These are phyloP conservation scores for Eucera pruinosa DNA, from an alignment of 2,888 invertebrate species.

Conservation along the genomic window DNA sequence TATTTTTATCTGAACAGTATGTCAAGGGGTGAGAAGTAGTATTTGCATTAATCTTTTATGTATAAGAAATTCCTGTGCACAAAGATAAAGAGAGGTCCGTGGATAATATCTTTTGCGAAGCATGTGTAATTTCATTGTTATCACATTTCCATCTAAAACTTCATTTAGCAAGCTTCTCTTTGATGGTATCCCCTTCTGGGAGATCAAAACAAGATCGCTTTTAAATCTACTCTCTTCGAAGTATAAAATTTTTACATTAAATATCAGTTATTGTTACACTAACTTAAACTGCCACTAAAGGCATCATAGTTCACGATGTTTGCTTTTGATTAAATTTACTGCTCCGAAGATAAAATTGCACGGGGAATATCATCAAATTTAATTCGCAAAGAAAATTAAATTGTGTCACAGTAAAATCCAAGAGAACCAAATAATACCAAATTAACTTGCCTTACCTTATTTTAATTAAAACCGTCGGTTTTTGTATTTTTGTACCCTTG, in stretches of 20 bases:
- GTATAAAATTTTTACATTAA: not conserved
- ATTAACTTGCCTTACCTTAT: too few species aligned
- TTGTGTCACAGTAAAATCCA: not conserved
- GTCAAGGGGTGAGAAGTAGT: not conserved
- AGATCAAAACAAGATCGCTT: slow-evolving; percentile 14
- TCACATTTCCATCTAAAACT: slow-evolving; percentile 4
- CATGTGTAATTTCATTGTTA: slow-evolving; percentile 4
- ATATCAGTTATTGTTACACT: slow-evolving; percentile 12
- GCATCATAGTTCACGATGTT: not conserved
- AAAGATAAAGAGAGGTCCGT: not conserved
- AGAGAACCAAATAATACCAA: not conserved
- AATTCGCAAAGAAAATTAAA: not conserved
- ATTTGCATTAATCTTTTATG: not conserved
- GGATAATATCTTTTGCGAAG: slow-evolving; percentile 1
- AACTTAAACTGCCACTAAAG: not conserved
- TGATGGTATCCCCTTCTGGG: not conserved
- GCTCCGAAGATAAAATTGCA: not conserved
- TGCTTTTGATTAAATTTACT: slow-evolving; percentile 9
- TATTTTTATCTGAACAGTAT: too few species aligned
- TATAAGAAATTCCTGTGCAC: not conserved
- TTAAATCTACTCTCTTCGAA: not conserved
- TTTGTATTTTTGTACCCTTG: too few species aligned
- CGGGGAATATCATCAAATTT: not conserved
- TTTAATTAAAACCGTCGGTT: too few species aligned
- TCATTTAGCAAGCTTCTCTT: slow-evolving; percentile 12